Conservation (phyloP, 2,888 invertebrate species). For the Gnatocerus cornutus region DNA sequence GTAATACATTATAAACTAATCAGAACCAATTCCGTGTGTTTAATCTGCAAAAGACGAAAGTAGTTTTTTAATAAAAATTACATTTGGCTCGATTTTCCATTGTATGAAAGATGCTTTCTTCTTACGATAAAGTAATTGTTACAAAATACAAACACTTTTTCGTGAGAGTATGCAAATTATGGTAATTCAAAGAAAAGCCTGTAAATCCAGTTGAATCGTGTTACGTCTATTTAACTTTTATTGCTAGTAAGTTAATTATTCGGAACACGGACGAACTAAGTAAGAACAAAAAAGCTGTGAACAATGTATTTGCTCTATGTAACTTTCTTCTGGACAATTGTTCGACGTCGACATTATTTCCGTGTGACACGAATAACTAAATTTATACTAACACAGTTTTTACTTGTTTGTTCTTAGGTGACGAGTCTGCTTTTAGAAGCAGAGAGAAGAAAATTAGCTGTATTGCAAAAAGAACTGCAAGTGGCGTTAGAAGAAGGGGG, state of each 20-base stretch:
- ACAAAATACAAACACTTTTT: not conserved
- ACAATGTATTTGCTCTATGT: slow-evolving; percentile 12
- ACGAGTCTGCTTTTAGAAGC: slow-evolving; percentile 80
- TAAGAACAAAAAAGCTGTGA: slow-evolving; percentile 24
- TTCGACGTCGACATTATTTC: slow-evolving; percentile 15
- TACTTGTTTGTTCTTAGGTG: slow-evolving; percentile 72
- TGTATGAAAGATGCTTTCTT: too few species aligned
- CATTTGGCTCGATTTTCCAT: too few species aligned
- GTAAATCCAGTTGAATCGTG: slow-evolving; percentile 13
- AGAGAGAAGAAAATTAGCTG: slow-evolving; percentile 78
- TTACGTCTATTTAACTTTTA: slow-evolving; percentile 25
- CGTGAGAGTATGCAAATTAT: slow-evolving; percentile 15
- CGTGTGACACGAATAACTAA: slow-evolving; percentile 32
- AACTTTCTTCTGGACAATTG: slow-evolving; percentile 31
- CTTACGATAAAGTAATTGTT: too few species aligned
- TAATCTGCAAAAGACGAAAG: too few species aligned
- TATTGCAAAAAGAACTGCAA: slow-evolving; percentile 79
- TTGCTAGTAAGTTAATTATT: slow-evolving; percentile 27
- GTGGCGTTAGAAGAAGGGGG: slow-evolving; percentile 77
- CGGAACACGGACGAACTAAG: slow-evolving; percentile 24
- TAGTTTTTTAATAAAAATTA: too few species aligned
- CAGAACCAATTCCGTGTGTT: too few species aligned
- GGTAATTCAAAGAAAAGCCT: not conserved
- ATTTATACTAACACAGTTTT: slow-evolving; percentile 26
- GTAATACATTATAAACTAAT: too few species aligned